Base-by-base conservation (phyloP, 2,888 invertebrate species). In the Cistogaster globosa region DNA sequence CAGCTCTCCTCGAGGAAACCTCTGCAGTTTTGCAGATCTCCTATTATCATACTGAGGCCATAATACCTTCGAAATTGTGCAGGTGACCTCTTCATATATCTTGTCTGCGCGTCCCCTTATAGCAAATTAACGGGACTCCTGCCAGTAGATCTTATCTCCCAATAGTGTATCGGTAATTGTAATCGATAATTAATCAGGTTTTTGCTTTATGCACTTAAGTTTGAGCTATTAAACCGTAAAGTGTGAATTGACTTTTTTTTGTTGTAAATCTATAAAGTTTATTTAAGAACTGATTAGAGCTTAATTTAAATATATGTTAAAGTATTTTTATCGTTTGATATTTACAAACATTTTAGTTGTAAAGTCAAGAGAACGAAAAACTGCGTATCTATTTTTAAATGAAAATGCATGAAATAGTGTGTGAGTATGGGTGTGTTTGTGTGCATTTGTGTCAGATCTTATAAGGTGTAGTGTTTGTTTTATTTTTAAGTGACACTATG, bases 401-500 rank as follows among this genome's bases (percentile, higher is more conserved):
- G 42, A 18, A 63, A 38, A 45, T 18, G 11, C 12, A 12, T 42
- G 4, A 12, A 12, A 9, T 9, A 3, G 20, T 12, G 32, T 2
- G n/a, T 12, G 26, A 8, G 53, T 42, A 16, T 42, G 63, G 14
- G 63, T 18, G 48, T 16, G 9, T n/a, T 14, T 60, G 38, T 36
- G 60, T 69, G 42, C 14, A 11, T 58, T 12, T 67, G n/a, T 42
- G 51, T 60, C 60, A 60, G 9, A 22, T 72, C 60, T 48, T 74
- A 20, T 74, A 74, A 83, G 72, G 72, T 83, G 83, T 57, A 63
- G 78, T 55, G 38, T 38, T 12, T 22, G 16, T 51, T 36, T 72
- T 20, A 12, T 36, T 51, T 62, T 51, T 22, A 62, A 55, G 42
- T 77, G 63, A 45, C 45, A 38, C 36, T 65, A n/a, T 58, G 42